Base-by-base conservation (phyloP, 92 coral and sea anemone genomes). In the Chrysogorgia sp. region DNA sequence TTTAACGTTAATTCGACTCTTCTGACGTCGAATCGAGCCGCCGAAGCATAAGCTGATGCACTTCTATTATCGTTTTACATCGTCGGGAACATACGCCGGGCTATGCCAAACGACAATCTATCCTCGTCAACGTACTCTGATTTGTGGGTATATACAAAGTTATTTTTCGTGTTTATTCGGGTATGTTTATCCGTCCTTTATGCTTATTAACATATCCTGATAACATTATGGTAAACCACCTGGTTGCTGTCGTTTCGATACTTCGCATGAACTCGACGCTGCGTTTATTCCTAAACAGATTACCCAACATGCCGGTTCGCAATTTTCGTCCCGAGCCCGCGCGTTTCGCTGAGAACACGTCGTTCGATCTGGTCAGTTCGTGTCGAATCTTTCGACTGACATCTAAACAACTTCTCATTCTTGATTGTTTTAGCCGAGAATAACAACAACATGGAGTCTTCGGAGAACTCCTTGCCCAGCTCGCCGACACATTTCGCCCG, bases 371-470 rank as follows among this genome's bases (percentile, higher is more conserved):
- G 9, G 50, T 7, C 56, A 41, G 31, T 58, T 24, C 63, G 1
- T 22, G 65, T 15, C 37, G 3, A 9, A 14, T 23, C 24, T 35
- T 29, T 10, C 10, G 31, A 45, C 60, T 48, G n/a, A 45, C 48
- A 28, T 58, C 55, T 69, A 69, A 31, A 35, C 55, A 34, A n/a
- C n/a, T n/a, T 56, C 50, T 14, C 55, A 48, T 53, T 53, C 35
- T 31, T 29, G 29, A 17, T 55, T 34, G 49, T 72, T 72, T 32
- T 50, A 72, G 79, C 79, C 34, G 79, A 72, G 34, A 71, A 26
- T 57, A 72, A 69, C 76, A 69, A 72, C 79, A 72, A 72, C 23
- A 72, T 72, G 79, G 79, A 72, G 31, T 53, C 79, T 3, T 72
- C 79, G 0, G 79, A 72, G 37, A 72, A 59, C 79, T 31, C 79